Conservation (phyloP, 2,888 invertebrate genomes). For the Cryptophagus acutangulus region DNA sequence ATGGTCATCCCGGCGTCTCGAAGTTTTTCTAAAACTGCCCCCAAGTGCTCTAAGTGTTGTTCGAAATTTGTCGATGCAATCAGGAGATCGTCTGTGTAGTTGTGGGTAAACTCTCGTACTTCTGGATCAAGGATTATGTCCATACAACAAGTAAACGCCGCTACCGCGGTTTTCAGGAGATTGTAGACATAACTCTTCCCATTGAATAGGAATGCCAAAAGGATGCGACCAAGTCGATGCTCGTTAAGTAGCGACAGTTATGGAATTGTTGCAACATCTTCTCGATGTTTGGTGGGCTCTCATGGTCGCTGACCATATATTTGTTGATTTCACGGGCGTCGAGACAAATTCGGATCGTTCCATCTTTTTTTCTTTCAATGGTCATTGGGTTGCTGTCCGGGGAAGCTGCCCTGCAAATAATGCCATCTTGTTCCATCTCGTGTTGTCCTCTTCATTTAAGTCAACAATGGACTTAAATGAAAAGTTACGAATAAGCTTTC, state of each 20-base stretch:
- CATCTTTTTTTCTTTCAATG: constrained; percentile 11
- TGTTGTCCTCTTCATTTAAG: no score
- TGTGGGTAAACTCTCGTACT: background rate
- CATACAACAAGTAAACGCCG: background rate
- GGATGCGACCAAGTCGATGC: background rate
- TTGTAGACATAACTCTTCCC: constrained; percentile 4
- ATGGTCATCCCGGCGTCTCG: background rate
- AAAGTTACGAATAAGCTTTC: no score
- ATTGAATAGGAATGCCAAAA: constrained; percentile 7
- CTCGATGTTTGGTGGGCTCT: constrained; percentile 10
- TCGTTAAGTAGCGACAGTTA: constrained; percentile 18
- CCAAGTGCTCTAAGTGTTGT: background rate
- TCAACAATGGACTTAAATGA: no score
- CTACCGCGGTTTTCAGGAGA: background rate
- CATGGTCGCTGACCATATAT: constrained; percentile 12
- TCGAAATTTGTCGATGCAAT: background rate
- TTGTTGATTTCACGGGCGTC: constrained; percentile 13
- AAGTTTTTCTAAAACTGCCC: background rate
- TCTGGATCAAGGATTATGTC: background rate
- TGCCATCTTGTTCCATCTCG: no score
- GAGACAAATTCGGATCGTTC: no score
- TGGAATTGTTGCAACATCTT: constrained; percentile 17
- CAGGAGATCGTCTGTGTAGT: background rate
- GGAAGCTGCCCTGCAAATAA: no score
- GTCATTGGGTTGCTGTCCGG: constrained; percentile 10